Evolutionary conservation across 2,797 vertebrate genomes (phyloP).

Genomic region (Paramormyrops hopkinsi): DNA sequence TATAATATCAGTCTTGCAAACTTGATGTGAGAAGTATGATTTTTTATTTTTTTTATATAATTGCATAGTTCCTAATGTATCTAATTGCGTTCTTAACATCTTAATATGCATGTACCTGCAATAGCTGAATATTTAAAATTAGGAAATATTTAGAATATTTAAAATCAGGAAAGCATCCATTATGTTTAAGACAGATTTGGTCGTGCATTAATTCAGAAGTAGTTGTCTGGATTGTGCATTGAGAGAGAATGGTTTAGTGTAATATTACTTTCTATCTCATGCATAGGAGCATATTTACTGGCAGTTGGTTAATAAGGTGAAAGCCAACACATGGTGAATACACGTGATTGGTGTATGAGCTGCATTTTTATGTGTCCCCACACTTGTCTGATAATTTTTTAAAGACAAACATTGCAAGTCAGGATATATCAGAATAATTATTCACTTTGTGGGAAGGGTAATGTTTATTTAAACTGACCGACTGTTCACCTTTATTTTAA

Average conservation of each 20-base stretch:
- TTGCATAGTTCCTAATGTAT: background rate
- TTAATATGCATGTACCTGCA: background rate
- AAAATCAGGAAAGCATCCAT: background rate
- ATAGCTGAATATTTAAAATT: background rate
- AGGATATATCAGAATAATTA: background rate
- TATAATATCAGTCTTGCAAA: background rate
- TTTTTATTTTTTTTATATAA: background rate
- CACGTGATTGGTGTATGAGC: background rate
- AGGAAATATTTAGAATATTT: background rate
- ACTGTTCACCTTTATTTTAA: background rate
- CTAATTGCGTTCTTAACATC: background rate
- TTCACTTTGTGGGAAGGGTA: background rate
- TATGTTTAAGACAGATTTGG: background rate
- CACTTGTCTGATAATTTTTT: background rate
- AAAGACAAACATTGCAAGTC: background rate
- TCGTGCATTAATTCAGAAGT: background rate
- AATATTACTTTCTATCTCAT: background rate
- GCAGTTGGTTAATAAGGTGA: background rate
- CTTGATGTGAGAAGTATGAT: background rate
- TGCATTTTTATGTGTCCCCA: background rate
- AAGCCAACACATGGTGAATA: background rate
- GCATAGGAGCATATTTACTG: background rate
- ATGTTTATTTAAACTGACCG: background rate
- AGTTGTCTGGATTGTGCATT: background rate
- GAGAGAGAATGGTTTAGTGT: background rate